These are phyloP conservation scores for Bombylius major DNA, from an alignment of 2,888 invertebrate species.

Conservation along the genomic window DNA sequence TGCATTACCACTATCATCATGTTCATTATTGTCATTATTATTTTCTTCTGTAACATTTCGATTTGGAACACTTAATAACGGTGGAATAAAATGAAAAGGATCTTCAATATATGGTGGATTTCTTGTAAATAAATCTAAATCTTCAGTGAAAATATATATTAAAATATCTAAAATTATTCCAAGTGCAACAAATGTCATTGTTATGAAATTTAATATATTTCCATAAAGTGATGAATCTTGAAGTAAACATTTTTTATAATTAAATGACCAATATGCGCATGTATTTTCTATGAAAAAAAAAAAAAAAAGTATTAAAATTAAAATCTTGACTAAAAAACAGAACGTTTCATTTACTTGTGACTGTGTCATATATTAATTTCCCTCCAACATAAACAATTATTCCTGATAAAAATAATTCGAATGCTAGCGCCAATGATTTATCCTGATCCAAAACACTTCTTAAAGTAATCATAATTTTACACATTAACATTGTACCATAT, in stretches of 20 bases:
- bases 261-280: conserved; percentile 38
- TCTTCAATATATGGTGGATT: background rate
- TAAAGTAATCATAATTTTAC: conserved; percentile 41
- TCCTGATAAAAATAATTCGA: conserved; percentile 42
- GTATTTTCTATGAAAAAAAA: conserved; percentile 26
- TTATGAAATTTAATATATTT: conserved; percentile 38
- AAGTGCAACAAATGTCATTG: conserved; percentile 34
- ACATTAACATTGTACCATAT: conserved; percentile 31
- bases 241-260: conserved; percentile 35
- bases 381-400: conserved; percentile 48
- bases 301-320: background rate
- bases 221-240: conserved; percentile 39
- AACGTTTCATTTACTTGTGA: conserved; percentile 38
- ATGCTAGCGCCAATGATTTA: conserved; percentile 47
- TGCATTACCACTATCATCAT: background rate
- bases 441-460: conserved; percentile 46
- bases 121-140: conserved; percentile 24
- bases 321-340: background rate
- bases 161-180: conserved; percentile 37
- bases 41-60: too few relatives aligned
- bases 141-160: conserved; percentile 36
- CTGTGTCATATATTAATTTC: conserved; percentile 46
- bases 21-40: too few relatives aligned
- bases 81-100: too few relatives aligned
- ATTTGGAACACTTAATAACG: too few relatives aligned